These are phyloP conservation scores for Norana najaformis DNA, from an alignment of 2,888 invertebrate genomes.

Conservation along the genomic window DNA sequence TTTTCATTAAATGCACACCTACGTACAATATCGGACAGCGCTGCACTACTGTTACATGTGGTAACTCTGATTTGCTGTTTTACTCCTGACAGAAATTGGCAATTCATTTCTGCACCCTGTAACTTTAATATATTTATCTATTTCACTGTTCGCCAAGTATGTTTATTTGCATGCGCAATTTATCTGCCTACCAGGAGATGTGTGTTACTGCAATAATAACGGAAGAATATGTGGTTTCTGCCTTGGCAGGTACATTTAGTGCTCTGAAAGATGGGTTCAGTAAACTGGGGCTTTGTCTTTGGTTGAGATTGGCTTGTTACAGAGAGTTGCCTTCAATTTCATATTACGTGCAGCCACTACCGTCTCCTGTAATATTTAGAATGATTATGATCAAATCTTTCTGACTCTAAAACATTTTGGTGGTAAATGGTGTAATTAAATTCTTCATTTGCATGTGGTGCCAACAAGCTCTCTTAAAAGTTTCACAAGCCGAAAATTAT, in stretches of 20 bases:
- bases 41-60: not conserved
- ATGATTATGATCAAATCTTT: too few relatives aligned
- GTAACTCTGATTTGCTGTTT: not conserved
- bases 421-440: too few relatives aligned
- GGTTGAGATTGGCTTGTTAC: too few relatives aligned
- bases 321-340: too few relatives aligned
- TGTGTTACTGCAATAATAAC: not conserved
- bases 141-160: not conserved
- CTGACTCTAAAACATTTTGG: too few relatives aligned
- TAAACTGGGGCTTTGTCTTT: too few relatives aligned
- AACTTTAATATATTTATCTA: not conserved
- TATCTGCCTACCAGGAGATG: not conserved
- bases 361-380: too few relatives aligned
- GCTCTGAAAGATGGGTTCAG: too few relatives aligned
- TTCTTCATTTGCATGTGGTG: too few relatives aligned
- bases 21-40: not conserved
- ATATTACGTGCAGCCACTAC: too few relatives aligned
- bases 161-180: not conserved
- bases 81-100: not conserved
- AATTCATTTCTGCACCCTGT: conserved; percentile 6
- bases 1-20: not conserved
- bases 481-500: too few relatives aligned
- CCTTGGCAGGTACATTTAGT: not conserved
- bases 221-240: not conserved
- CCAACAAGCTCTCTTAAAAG: too few relatives aligned